These are phyloP conservation scores for Rhinolophus sinicus DNA, from an alignment of 2,113 vertebrate genomes.

Conservation along the genomic window DNA sequence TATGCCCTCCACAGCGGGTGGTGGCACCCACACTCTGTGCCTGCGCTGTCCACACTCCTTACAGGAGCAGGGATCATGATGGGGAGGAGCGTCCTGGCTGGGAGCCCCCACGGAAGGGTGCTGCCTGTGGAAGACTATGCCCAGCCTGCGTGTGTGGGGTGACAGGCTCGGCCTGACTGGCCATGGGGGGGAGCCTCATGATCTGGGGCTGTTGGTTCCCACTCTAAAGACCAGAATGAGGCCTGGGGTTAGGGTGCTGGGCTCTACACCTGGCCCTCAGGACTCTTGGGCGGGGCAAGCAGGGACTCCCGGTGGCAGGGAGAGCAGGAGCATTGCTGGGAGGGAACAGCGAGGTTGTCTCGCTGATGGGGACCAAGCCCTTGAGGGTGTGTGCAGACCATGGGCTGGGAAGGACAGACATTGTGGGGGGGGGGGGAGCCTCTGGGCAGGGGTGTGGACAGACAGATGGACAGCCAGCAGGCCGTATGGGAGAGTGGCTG, in stretches of 20 bases:
- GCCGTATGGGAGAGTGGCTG: background rate
- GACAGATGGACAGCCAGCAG: background rate
- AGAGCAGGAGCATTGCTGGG: background rate
- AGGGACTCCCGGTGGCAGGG: background rate
- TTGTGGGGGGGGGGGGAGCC: background rate
- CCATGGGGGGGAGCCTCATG: background rate
- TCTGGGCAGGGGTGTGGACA: background rate
- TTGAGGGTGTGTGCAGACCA: background rate
- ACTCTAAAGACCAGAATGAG: background rate
- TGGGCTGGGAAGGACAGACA: background rate
- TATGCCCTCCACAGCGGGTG: background rate
- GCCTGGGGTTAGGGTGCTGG: background rate
- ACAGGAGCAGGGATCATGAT: background rate
- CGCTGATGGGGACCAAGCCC: background rate
- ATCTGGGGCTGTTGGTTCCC: background rate
- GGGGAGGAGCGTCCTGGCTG: no score
- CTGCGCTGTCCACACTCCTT: background rate
- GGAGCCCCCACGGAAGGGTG: no score
- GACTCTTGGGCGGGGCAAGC: background rate
- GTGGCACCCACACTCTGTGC: background rate
- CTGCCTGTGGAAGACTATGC: background rate
- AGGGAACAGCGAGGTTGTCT: background rate
- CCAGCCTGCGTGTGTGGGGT: background rate
- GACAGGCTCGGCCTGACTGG: background rate
- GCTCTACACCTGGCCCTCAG: background rate